phyloP scores from a whole-genome alignment of 2,113 vertebrate genomes.

The Elephantulus edwardii region DNA sequence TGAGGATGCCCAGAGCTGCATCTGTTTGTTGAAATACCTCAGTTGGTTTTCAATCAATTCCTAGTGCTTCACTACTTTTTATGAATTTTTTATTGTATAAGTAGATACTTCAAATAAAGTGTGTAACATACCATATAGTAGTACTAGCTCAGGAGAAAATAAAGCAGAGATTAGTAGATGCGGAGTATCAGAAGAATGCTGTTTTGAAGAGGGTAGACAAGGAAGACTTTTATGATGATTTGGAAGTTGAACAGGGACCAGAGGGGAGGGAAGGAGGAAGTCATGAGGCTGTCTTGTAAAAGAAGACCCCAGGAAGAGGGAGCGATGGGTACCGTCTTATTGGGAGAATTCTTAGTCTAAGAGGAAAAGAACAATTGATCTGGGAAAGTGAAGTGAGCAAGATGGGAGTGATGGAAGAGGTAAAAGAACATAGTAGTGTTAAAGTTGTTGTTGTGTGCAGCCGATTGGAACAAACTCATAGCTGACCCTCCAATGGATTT shows the following conservation, averaged over 20 bases:
- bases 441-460: too few species aligned
- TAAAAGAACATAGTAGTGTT: too few species aligned
- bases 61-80: too few species aligned
- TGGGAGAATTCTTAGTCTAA: rapidly evolving
- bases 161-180: neutral
- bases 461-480: too few species aligned
- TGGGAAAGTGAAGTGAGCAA: too few species aligned
- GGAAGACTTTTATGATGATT: neutral
- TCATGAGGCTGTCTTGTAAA: neutral
- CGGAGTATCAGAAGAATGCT: neutral
- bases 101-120: neutral
- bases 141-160: neutral
- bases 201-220: neutral
- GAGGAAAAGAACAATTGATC: neutral
- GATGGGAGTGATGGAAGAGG: rapidly evolving
- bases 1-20: too few species aligned
- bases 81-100: too few species aligned
- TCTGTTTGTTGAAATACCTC: too few species aligned
- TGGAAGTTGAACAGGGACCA: neutral
- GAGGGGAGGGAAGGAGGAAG: neutral
- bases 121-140: too few species aligned
- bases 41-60: too few species aligned
- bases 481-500: too few species aligned
- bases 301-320: neutral
- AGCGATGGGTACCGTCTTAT: too few species aligned